These are phyloP conservation scores for Bos taurus DNA, from an alignment of 2,113 vertebrate species.

Conservation along the genomic window ARS-UCD2.0 NC_037345.1:28062501-28063000, in stretches of 20 bases:
- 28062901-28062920: background rate
- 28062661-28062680: background rate
- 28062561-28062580: background rate
- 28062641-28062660: background rate
- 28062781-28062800: background rate
- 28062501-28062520: background rate
- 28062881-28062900: background rate
- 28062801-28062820: background rate
- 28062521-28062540: rapidly evolving
- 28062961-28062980: background rate
- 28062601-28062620: background rate
- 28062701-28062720: background rate
- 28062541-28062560: background rate
- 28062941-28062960: background rate
- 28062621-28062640: background rate
- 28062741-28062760: background rate
- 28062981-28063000: background rate
- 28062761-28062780: background rate
- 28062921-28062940: background rate
- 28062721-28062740: background rate
- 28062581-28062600: background rate
- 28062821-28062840: background rate
- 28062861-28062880: background rate
- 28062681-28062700: background rate
- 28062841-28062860: background rate